These are phyloP conservation scores for Habrosyne pyritoides DNA, from an alignment of 2,888 invertebrate species.

Conservation along the genomic window DNA sequence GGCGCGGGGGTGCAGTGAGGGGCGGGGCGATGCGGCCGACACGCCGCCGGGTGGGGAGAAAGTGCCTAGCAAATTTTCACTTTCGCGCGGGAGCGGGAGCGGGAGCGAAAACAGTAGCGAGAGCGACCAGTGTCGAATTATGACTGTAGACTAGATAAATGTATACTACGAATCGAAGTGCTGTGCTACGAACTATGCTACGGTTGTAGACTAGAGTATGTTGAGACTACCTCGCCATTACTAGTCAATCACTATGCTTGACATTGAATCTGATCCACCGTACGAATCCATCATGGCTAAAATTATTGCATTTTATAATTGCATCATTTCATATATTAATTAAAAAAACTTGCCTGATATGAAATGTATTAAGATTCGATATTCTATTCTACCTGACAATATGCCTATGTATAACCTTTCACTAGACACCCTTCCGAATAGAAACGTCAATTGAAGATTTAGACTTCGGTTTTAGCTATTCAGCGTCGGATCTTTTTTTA, in stretches of 20 bases:
- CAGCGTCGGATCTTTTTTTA: too few relatives aligned
- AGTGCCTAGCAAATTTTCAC: constrained; percentile 80
- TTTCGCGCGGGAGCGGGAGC: constrained; percentile 72
- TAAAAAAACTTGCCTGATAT: too few relatives aligned
- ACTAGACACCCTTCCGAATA: too few relatives aligned
- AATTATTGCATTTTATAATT: too few relatives aligned
- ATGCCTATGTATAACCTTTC: too few relatives aligned
- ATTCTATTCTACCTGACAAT: too few relatives aligned
- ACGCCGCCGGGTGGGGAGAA: constrained; percentile 72
- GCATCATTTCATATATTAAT: too few relatives aligned
- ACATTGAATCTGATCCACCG: not conserved
- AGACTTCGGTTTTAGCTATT: too few relatives aligned
- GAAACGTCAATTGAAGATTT: too few relatives aligned
- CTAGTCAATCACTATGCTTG: not conserved
- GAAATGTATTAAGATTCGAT: too few relatives aligned
- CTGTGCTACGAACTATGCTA: not conserved
- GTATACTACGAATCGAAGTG: not conserved
- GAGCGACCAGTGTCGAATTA: constrained; percentile 9
- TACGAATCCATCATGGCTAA: too few relatives aligned
- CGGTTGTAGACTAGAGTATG: not conserved
- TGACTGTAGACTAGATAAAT: not conserved
- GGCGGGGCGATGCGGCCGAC: constrained; percentile 59
- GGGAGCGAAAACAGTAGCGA: constrained; percentile 45
- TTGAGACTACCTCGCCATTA: not conserved
- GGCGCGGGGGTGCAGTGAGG: constrained; percentile 61